Evolutionary conservation across 2,888 invertebrate genomes (phyloP).

Genomic region (Punctoribates punctum): DNA sequence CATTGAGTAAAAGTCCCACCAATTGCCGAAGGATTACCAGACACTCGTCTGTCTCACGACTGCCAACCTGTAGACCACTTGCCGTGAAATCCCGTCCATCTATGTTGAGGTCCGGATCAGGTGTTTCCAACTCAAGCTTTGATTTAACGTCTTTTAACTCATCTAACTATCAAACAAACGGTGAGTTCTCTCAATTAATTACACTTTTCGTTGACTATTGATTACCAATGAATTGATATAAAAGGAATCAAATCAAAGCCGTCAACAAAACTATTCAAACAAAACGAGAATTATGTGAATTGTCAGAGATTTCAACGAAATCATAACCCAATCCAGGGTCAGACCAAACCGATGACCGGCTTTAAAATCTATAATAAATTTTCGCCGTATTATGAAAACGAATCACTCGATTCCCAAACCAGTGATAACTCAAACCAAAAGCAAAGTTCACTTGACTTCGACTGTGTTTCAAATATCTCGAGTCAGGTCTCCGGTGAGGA

Average conservation of each 20-base stretch:
- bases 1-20: too few relatives aligned
- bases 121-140: neutral
- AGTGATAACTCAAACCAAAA: neutral
- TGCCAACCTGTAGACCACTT: neutral
- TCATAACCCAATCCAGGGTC: neutral
- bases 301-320: neutral
- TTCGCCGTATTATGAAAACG: neutral
- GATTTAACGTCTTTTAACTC: neutral
- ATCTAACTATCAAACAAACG: neutral
- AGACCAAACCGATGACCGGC: neutral
- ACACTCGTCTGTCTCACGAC: neutral
- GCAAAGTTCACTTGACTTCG: neutral
- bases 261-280: neutral
- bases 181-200: neutral
- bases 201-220: neutral
- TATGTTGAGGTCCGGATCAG: neutral
- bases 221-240: neutral
- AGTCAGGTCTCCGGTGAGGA: too few relatives aligned
- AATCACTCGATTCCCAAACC: neutral
- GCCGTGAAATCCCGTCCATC: neutral
- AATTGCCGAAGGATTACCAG: neutral
- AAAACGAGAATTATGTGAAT: neutral
- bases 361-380: neutral
- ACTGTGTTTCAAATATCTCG: neutral
- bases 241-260: neutral